A percentile compares a stretch with the other conserved stretches of the same genome.
Conservation (phyloP, 2,113 vertebrate species). For the Corythoichthys haematopterus region DNA sequence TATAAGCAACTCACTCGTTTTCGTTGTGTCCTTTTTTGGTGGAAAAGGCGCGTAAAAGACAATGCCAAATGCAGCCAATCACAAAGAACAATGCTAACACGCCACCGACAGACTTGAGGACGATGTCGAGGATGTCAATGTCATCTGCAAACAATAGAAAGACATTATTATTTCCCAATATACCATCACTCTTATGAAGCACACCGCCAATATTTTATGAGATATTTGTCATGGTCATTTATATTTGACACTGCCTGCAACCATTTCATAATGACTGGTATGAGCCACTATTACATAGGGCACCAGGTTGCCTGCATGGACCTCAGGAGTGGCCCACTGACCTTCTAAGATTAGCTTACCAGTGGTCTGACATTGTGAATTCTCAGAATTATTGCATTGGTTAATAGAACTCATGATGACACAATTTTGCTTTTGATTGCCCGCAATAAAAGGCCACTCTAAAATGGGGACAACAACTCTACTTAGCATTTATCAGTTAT, state of each 20-base stretch:
- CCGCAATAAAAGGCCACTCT: too few relatives aligned
- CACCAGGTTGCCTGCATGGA: background rate
- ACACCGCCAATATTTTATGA: background rate
- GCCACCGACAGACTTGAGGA: slow-evolving; percentile 82
- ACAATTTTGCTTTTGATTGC: too few relatives aligned
- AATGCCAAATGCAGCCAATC: slow-evolving; percentile 80
- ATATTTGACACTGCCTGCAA: background rate
- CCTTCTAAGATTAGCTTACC: too few relatives aligned
- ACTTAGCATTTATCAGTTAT: too few relatives aligned
- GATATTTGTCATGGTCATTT: background rate
- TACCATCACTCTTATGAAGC: background rate
- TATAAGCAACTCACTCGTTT: slow-evolving; percentile 77
- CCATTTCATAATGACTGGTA: background rate
- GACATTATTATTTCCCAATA: background rate
- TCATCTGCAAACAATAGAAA: slow-evolving; percentile 75
- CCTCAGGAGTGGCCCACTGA: background rate
- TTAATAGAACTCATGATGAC: too few relatives aligned
- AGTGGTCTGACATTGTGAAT: background rate
- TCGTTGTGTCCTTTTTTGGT: slow-evolving; percentile 77
- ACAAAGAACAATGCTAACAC: slow-evolving; percentile 74
- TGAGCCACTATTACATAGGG: background rate
- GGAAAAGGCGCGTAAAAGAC: slow-evolving; percentile 83
- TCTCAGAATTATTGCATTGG: too few relatives aligned
- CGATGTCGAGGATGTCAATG: slow-evolving; percentile 83
- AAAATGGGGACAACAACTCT: too few relatives aligned